Evolutionary conservation across 1,140 invertebrate species (phyloP), one percentile per base, ranked within the genome.

Genomic region (Solenopsis invicta): DNA sequence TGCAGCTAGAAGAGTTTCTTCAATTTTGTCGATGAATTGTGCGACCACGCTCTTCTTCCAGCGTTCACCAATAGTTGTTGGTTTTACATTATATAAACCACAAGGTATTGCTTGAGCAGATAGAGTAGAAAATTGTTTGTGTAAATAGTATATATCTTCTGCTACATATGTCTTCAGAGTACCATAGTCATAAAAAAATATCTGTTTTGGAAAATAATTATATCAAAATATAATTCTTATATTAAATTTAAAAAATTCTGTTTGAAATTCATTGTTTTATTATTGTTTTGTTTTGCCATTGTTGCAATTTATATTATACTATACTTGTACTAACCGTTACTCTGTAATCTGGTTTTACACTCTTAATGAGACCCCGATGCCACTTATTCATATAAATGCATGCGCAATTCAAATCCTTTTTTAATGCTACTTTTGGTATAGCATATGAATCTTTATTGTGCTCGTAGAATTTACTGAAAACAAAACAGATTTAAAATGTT

Each of bases 161-260:
- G 92, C 62, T 18, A 86, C 13, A 86, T 93, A 92, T 6, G 91
- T 87, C 71, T 93, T 91, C 0, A 94, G 29, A 9, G 95, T 95
- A 1, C 95, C 95, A 71, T 91, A 95, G 62, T 95, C 95, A 69
- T 95, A 95, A 82, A 95, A 95, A 12, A 93, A 54, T 45, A 95
- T 76, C 95, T 95, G 62, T 54, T 69, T 67, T 90, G 89, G 54
- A 88, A 81, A 76, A 88, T 52, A 61, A 71, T 54, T 9, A 62
- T 59, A 10, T n/a, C 18, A n/a, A 45, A 82, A 76, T 45, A 10
- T 45, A 66, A 50, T 67, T 64, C 16, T 6, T 24, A 29, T 8
- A 50, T n/a, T n/a, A 50, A 67, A 21, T 62, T 64, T 67, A 78
- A 21, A n/a, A 64, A 48, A 75, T 74, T 37, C 67, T 59, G 2